Conservation (phyloP, 2,797 vertebrate genomes). For the Geotrypetes seraphini region DNA sequence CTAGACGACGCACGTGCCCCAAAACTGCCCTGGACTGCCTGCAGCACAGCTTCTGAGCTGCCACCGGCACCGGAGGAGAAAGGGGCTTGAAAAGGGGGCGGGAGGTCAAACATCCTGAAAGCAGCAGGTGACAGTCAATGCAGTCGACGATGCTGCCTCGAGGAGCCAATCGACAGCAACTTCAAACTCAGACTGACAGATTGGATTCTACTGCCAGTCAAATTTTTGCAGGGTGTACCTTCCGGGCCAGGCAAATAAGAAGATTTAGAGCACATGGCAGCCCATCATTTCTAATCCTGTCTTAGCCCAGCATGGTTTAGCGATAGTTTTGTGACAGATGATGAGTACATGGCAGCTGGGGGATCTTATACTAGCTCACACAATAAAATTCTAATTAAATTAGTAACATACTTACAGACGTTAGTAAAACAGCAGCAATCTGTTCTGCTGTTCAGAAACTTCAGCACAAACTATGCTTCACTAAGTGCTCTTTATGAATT, state of each 20-base stretch:
- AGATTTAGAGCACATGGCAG: constrained; percentile 75
- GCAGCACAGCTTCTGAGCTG: constrained; percentile 12
- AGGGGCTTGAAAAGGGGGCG: constrained; percentile 24
- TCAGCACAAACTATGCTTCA: constrained; percentile 9
- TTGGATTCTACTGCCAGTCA: constrained; percentile 50
- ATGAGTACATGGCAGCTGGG: constrained; percentile 68
- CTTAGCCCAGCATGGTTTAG: constrained; percentile 73
- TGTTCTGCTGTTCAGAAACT: constrained; percentile 47
- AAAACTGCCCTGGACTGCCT: constrained; percentile 28
- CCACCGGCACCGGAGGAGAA: constrained; percentile 18
- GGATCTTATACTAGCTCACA: constrained; percentile 55
- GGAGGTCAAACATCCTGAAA: constrained; percentile 50
- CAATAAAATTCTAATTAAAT: constrained; percentile 73
- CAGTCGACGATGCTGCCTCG: constrained; percentile 27
- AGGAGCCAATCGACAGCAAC: constrained; percentile 35
- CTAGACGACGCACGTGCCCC: constrained; percentile 52
- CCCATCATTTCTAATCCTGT: constrained; percentile 74
- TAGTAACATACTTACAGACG: constrained; percentile 70
- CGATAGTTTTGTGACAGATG: constrained; percentile 67
- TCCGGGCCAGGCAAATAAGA: constrained; percentile 69
- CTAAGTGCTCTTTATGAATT: too few relatives aligned
- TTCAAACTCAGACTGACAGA: constrained; percentile 49
- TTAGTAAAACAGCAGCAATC: constrained; percentile 61
- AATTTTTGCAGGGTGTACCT: constrained; percentile 61
- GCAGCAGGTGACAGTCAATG: constrained; percentile 56